These are phyloP conservation scores for Drosophila meridiana DNA, from an alignment of 2,888 invertebrate genomes.

Conservation along the genomic window DNA sequence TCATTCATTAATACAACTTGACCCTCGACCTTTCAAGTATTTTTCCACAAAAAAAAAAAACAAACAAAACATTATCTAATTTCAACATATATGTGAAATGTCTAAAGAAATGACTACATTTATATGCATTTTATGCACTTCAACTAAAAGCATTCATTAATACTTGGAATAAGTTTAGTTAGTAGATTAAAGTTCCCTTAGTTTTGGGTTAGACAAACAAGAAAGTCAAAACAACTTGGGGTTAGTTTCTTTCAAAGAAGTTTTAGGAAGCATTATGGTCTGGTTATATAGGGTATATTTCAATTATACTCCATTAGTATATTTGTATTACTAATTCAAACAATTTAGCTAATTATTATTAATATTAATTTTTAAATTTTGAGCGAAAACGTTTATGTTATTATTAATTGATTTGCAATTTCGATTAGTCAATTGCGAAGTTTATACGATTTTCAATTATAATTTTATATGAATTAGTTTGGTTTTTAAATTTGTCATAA, in stretches of 20 bases:
- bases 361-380: slow-evolving; percentile 30
- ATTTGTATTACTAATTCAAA: slow-evolving; percentile 26
- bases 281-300: slow-evolving; percentile 20
- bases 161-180: slow-evolving; percentile 57
- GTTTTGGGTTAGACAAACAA: slow-evolving; percentile 6
- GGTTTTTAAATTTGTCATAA: slow-evolving; percentile 34
- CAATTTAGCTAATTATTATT: slow-evolving; percentile 36
- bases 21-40: slow-evolving; percentile 1
- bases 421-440: slow-evolving; percentile 42
- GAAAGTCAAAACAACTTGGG: slow-evolving; percentile 14
- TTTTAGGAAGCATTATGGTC: slow-evolving; percentile 56
- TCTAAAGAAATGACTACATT: slow-evolving; percentile 68
- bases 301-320: slow-evolving; percentile 18
- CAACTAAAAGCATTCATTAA: slow-evolving; percentile 69
- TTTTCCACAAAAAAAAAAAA: background rate
- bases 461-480: slow-evolving; percentile 7
- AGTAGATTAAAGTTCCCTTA: slow-evolving; percentile 20
- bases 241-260: slow-evolving; percentile 45
- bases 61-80: slow-evolving; percentile 27
- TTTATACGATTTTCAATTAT: slow-evolving; percentile 17
- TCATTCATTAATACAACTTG: slow-evolving; percentile 8
- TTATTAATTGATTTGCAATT: slow-evolving; percentile 35
- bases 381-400: slow-evolving; percentile 39
- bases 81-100: slow-evolving; percentile 57
- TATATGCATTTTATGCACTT: slow-evolving; percentile 79